Evolutionary conservation across 2,888 invertebrate genomes (phyloP).

Genomic region (Caenorhabditis panamensis): DNA sequence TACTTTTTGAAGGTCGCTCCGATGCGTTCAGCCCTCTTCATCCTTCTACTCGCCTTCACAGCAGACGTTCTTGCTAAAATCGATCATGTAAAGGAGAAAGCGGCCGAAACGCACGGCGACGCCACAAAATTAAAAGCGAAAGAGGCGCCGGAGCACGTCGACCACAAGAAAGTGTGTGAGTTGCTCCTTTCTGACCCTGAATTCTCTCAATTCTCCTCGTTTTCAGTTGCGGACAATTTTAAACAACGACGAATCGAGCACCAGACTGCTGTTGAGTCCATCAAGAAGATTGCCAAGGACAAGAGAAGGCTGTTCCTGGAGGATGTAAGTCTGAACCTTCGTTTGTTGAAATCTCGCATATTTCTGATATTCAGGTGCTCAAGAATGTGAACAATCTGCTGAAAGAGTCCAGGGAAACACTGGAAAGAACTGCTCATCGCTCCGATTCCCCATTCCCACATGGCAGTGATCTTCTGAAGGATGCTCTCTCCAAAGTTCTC

Average conservation of each 20-base stretch:
- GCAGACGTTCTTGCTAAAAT: constrained; percentile 43
- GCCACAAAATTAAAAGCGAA: constrained; percentile 51
- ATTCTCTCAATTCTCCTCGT: too few relatives aligned
- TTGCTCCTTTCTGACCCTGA: not conserved
- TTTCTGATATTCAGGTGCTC: constrained; percentile 34
- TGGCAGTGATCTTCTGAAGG: constrained; percentile 57
- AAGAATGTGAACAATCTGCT: constrained; percentile 60
- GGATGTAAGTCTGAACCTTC: constrained; percentile 41
- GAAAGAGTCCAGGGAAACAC: constrained; percentile 48
- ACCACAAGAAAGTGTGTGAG: constrained; percentile 55
- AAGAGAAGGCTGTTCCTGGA: constrained; percentile 54
- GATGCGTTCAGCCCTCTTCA: constrained; percentile 2
- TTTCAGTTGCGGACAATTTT: constrained; percentile 53
- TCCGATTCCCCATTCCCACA: constrained; percentile 60
- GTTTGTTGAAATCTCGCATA: not conserved
- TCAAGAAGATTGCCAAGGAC: constrained; percentile 41
- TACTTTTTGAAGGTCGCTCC: constrained; percentile 6
- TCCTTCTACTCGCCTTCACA: constrained; percentile 4
- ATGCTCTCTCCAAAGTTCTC: constrained; percentile 57
- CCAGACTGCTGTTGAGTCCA: constrained; percentile 50
- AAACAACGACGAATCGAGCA: constrained; percentile 50
- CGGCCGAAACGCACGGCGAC: constrained; percentile 44
- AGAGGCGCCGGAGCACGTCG: constrained; percentile 57
- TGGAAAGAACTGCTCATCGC: constrained; percentile 59
- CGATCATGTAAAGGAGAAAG: constrained; percentile 54